Evolutionary conservation across 2,888 invertebrate genomes (phyloP).

Genomic region (Resseliella maxima): DNA sequence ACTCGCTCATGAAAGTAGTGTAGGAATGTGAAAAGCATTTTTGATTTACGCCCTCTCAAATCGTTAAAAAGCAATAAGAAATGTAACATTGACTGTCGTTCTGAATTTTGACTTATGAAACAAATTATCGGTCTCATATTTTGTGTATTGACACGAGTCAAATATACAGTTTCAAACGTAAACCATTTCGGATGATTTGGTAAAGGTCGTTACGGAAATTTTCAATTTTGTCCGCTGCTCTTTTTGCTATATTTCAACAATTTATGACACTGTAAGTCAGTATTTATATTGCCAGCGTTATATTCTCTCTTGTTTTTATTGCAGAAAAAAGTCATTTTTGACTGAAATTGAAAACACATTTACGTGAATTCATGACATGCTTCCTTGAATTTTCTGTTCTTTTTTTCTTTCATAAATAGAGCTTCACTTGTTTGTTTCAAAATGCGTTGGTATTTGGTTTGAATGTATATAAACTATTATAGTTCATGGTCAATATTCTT

Average conservation of each 20-base stretch:
- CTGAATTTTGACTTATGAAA: neutral
- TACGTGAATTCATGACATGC: neutral
- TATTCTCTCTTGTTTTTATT: neutral
- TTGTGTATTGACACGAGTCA: no score
- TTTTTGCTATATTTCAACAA: neutral
- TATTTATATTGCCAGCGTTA: neutral
- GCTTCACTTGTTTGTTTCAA: neutral
- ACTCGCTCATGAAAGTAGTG: no score
- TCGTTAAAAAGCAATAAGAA: neutral
- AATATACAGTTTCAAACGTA: no score
- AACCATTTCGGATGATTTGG: no score
- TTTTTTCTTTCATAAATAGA: neutral
- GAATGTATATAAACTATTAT: neutral
- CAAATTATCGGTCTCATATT: neutral
- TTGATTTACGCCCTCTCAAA: slow-evolving; percentile 7
- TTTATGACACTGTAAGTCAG: slow-evolving; percentile 27
- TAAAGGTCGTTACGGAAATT: neutral
- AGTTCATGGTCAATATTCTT: neutral
- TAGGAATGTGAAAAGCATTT: neutral
- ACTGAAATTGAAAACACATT: neutral
- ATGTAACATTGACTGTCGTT: slow-evolving; percentile 9
- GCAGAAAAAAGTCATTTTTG: neutral
- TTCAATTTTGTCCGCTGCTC: neutral
- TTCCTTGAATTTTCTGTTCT: neutral
- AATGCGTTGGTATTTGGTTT: neutral